phyloP scores from a whole-genome alignment of 2,113 vertebrate species.

The Cyanoliseus patagonus region DNA sequence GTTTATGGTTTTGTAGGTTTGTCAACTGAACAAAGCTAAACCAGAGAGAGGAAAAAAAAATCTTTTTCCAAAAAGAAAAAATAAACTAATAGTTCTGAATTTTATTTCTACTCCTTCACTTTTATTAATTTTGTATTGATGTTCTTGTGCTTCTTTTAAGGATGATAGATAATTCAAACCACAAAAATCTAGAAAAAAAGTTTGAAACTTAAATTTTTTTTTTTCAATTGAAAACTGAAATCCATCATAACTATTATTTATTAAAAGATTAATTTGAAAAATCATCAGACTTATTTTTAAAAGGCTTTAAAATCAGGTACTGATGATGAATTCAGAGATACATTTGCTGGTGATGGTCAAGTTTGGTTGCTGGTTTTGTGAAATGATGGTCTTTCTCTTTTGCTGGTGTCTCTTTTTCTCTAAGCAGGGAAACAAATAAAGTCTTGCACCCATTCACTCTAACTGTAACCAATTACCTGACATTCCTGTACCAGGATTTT shows the following conservation, averaged over 20 bases:
- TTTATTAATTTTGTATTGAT: not conserved
- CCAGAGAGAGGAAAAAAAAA: not conserved
- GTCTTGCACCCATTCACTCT: not conserved
- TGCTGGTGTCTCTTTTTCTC: not conserved
- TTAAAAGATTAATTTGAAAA: not conserved
- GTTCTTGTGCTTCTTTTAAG: not conserved
- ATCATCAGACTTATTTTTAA: not conserved
- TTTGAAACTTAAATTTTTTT: not conserved
- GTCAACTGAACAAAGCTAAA: not conserved
- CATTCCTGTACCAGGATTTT: not conserved
- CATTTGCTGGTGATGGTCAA: not conserved
- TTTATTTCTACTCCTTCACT: not conserved
- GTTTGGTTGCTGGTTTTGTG: not conserved
- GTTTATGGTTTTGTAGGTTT: not conserved
- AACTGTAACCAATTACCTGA: not conserved
- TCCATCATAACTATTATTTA: not conserved
- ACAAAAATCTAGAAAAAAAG: not conserved
- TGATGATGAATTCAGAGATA: not conserved
- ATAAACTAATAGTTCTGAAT: not conserved
- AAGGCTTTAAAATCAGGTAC: not conserved
- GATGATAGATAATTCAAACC: not conserved
- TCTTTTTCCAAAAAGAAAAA: not conserved
- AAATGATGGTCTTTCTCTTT: not conserved
- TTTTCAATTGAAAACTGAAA: not conserved
- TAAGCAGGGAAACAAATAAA: not conserved